These are phyloP conservation scores for Philopotamus ludificatus DNA, from an alignment of 1,140 invertebrate genomes.

Conservation along the genomic window DNA sequence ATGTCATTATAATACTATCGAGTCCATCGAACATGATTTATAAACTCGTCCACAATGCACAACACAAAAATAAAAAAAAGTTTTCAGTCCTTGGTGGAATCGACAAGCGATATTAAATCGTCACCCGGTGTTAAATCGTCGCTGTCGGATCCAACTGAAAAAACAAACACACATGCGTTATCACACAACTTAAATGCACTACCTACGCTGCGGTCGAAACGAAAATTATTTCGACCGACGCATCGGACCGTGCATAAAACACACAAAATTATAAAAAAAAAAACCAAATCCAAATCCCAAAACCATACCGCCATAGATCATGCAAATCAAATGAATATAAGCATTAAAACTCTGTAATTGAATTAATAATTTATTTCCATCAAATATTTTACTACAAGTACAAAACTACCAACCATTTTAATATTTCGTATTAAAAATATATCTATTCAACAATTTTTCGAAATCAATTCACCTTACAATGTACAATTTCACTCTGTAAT, in stretches of 20 bases:
- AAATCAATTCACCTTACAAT: too few species aligned
- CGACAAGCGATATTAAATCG: constrained; percentile 7
- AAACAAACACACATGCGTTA: constrained; percentile 28
- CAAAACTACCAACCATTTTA: constrained; percentile 24
- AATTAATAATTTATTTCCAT: constrained; percentile 26
- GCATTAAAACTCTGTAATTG: constrained; percentile 12
- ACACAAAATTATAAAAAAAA: not conserved
- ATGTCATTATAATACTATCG: too few species aligned
- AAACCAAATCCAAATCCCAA: not conserved
- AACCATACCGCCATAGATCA: not conserved
- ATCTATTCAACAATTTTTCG: constrained; percentile 4
- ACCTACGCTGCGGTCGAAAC: too few species aligned
- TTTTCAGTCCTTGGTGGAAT: constrained; percentile 1
- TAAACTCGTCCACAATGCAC: too few species aligned
- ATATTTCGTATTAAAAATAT: constrained; percentile 24
- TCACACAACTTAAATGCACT: constrained; percentile 13
- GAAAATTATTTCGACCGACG: too few species aligned
- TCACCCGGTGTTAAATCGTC: constrained; percentile 2
- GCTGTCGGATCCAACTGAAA: constrained; percentile 7
- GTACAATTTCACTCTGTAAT: too few species aligned
- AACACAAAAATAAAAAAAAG: too few species aligned
- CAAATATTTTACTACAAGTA: constrained; percentile 22
- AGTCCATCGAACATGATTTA: too few species aligned
- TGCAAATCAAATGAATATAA: not conserved
- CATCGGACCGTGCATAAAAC: too few species aligned